phyloP scores from a whole-genome alignment of 2,888 invertebrate species.

The Brenthis ino region DNA sequence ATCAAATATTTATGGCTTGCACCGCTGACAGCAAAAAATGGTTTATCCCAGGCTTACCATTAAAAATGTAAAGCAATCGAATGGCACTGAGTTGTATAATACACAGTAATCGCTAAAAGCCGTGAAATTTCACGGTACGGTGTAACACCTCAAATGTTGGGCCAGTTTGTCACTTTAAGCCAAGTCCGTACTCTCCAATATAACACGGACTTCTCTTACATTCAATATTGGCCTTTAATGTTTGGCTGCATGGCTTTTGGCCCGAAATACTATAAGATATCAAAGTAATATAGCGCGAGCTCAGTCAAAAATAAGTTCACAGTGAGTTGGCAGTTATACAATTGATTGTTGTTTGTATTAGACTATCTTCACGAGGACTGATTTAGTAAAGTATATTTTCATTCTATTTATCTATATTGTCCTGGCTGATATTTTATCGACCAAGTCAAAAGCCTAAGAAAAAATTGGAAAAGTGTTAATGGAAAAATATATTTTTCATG shows the following conservation, averaged over 20 bases:
- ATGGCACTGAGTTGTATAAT: slow-evolving; percentile 17
- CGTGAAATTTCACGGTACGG: slow-evolving; percentile 27
- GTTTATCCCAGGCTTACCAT: slow-evolving; percentile 31
- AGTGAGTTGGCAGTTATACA: slow-evolving; percentile 19
- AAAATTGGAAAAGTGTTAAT: too few relatives aligned
- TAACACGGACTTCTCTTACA: neutral
- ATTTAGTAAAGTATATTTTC: neutral
- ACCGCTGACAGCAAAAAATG: slow-evolving; percentile 35
- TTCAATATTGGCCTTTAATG: neutral
- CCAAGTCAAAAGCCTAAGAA: too few relatives aligned
- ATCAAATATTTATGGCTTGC: slow-evolving; percentile 37
- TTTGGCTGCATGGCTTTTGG: neutral
- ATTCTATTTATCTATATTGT: too few relatives aligned
- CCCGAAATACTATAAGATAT: neutral
- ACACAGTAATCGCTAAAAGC: slow-evolving; percentile 23
- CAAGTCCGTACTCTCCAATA: neutral
- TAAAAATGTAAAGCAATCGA: slow-evolving; percentile 28
- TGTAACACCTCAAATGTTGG: neutral
- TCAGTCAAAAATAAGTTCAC: slow-evolving; percentile 18
- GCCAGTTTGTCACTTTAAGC: slow-evolving; percentile 1
- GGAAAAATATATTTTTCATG: too few relatives aligned
- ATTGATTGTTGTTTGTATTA: slow-evolving; percentile 1
- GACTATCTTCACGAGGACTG: neutral
- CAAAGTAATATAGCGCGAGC: neutral
- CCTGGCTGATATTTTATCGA: too few relatives aligned